Conservation (phyloP, 1,140 invertebrate species). For the Drosophila mayri region DNA sequence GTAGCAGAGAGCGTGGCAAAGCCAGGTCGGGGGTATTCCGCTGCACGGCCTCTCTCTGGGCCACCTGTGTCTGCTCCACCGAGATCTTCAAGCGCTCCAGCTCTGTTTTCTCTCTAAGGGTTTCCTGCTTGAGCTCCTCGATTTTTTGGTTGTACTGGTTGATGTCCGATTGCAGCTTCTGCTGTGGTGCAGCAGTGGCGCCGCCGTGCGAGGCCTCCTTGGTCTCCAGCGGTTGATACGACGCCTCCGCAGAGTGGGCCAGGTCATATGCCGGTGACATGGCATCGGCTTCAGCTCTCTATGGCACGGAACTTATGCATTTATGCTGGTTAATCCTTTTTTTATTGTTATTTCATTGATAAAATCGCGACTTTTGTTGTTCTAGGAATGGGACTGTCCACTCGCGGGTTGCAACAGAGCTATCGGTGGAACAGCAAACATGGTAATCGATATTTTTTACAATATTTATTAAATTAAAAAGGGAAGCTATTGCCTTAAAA, state of each 20-base stretch:
- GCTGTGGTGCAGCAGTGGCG: conserved; percentile 3
- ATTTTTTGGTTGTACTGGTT: conserved; percentile 92
- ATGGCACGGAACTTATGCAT: conserved; percentile 4
- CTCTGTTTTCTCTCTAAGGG: conserved; percentile 93
- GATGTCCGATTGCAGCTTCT: conserved; percentile 93
- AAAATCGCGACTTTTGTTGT: conserved; percentile 22
- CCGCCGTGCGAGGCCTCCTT: conserved; percentile 14
- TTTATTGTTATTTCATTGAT: conserved; percentile 3
- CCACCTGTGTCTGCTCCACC: conserved; percentile 93
- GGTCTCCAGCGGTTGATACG: conserved; percentile 57
- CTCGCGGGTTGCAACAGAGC: too few species aligned
- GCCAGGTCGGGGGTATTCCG: conserved; percentile 95
- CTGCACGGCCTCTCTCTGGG: conserved; percentile 95
- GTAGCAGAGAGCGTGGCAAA: conserved; percentile 90
- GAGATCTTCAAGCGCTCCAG: conserved; percentile 95
- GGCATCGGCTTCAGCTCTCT: conserved; percentile 22
- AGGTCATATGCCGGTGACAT: conserved; percentile 65
- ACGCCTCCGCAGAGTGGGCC: conserved; percentile 47
- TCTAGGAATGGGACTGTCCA: background rate
- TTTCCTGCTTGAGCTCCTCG: conserved; percentile 93
- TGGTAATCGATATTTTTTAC: background rate
- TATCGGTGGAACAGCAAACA: too few species aligned
- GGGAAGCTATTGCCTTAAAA: background rate
- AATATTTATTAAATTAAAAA: background rate
- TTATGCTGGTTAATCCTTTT: background rate